Base-by-base conservation (phyloP, 2,113 vertebrate genomes). In the Misgurnus anguillicaudatus region DNA sequence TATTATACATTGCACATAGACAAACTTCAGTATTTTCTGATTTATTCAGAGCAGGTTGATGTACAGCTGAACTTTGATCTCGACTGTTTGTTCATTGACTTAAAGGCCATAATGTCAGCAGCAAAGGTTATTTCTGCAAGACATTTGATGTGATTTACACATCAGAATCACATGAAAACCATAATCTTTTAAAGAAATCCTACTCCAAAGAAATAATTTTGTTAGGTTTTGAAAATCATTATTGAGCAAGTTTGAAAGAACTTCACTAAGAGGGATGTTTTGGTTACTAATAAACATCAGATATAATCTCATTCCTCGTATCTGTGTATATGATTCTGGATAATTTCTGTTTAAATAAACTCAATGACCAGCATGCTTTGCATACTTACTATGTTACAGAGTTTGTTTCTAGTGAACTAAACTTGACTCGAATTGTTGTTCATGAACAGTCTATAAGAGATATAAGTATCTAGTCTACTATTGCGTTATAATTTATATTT, bases 281-380 rank as follows among this genome's bases (percentile, higher is more conserved):
- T 19, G 68, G 68, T 71, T 70, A 71, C 31, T 71, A 39, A 39
- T 71, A 71, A 71, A 71, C 68, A 71, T 4, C 4, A 55, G 31
- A 55, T 55, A 39, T 17, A 2, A 16, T 55, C 17, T 71, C 16
- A 19, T 19, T 58, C 65, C 71, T 79, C 53, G 80, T 83, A 83
- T 76, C 64, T 73, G 47, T 63, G 65, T 21, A 80, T 48, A 66
- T 70, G 47, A 60, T 45, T 51, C 14, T 61, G 72, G 73, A 80
- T 64, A 0, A 62, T 63, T 11, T 65, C 16, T 63, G 42, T 47
- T 62, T 47, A 42, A 67, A 55, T 55, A 42, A 55, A 53, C 45
- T 36, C 60, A 24, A 10, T 64, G 60, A 63, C 21, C 58, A 41
- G 62, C 58, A 38, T 70, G 67, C 67, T 14, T 48, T 9, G 9